Evolutionary conservation across 2,113 vertebrate species (phyloP).

Genomic region (Felis catus): F.catus_Fca126_mat1.0 CM031411.1:3019501-3020000

Average conservation of each 20-base stretch:
- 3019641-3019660: too few relatives aligned
- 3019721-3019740: too few relatives aligned
- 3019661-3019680: not conserved
- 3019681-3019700: not conserved
- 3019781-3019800: not conserved
- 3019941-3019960: not conserved
- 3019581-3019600: not conserved
- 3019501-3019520: not conserved
- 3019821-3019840: not conserved
- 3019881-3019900: not conserved
- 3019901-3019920: not conserved
- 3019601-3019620: not conserved
- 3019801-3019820: not conserved
- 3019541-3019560: not conserved
- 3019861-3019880: not conserved
- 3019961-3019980: fast-evolving
- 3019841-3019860: not conserved
- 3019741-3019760: not conserved
- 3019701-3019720: not conserved
- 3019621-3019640: not conserved
- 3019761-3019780: not conserved
- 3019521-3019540: not conserved
- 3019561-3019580: not conserved
- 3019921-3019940: not conserved
- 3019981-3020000: not conserved